Evolutionary conservation across 1,140 invertebrate genomes (phyloP), one percentile per base, ranked within the genome.

Genomic region (Euschistus heros): DNA sequence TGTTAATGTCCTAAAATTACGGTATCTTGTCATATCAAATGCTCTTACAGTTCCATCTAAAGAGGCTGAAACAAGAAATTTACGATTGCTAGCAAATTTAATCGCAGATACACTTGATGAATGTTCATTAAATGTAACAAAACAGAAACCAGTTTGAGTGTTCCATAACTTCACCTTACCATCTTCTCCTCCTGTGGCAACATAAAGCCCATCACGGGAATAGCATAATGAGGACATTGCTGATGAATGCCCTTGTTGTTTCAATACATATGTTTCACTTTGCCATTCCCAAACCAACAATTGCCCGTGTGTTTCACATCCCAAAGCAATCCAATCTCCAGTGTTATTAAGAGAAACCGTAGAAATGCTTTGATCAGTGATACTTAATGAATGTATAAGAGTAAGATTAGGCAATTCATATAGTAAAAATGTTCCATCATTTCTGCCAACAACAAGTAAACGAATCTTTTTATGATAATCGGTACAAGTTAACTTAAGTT

Each of bases 211-310:
- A 78, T 98, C 94, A 0, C 88, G 85, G 0, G 93, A 97, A 76
- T 97, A 98, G 0, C 85, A 80, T 8, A 97, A 77, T 73, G 87
- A 89, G 14, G 84, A 86, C 85, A 96, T 94, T 72, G 89, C 88
- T 72, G 89, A 87, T 57, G 86, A 86, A 72, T 98, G 96, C 0
- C 92, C 92, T 77, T 98, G 94, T 72, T 98, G 94, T 74, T 98
- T 98, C 81, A 99, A 85, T 0, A 96, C 86, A 71, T 96, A 97
- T n/a, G 92, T 92, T 79, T 98, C 93, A 82, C 93, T 97, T 76
- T 97, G 94, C 95, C 95, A 98, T 78, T 98, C 96, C 94, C 95
- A 98, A 8, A 98, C 94, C 15, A 98, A 75, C 20, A 99, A 75
- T 74, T 98, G 94, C 0, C 94, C 94, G 2, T 89, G 78, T 46